Percentiles rank a stretch among this genome's conserved stretches.
Conservation (phyloP, 2,113 vertebrate species). For the Raja brachyura region DNA sequence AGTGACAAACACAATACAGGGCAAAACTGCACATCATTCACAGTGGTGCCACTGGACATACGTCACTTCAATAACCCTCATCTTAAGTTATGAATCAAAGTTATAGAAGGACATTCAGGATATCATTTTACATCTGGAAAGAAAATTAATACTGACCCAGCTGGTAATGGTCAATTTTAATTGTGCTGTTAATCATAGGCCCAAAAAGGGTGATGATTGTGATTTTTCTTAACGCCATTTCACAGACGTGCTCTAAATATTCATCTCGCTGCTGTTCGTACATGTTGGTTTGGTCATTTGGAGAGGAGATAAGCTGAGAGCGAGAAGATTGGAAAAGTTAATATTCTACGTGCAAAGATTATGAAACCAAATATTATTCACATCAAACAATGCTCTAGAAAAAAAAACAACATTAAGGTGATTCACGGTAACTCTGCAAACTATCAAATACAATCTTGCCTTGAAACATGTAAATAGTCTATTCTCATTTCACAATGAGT, state of each 20-base stretch:
- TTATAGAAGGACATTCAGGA: not conserved
- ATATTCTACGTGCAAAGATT: not conserved
- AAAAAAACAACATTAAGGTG: not conserved
- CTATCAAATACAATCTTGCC: not conserved
- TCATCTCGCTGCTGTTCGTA: constrained; percentile 89
- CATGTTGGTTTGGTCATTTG: constrained; percentile 76
- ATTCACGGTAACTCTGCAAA: not conserved
- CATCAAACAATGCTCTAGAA: not conserved
- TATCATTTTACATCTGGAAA: not conserved
- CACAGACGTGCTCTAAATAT: constrained; percentile 94
- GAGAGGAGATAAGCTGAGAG: constrained; percentile 81
- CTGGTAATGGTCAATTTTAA: constrained; percentile 99
- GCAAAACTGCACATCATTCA: not conserved
- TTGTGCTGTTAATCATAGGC: constrained; percentile 82
- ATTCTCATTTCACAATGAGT: not conserved
- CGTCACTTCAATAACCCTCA: not conserved
- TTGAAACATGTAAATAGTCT: not conserved
- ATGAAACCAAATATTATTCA: not conserved
- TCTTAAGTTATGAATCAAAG: constrained; percentile 1
- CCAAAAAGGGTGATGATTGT: constrained; percentile 92
- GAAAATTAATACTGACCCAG: constrained; percentile 64
- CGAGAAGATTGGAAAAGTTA: not conserved
- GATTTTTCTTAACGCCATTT: constrained; percentile 92
- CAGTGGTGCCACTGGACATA: not conserved
- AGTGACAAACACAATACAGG: not conserved